Evolutionary conservation across 2,888 invertebrate genomes (phyloP).

Genomic region (Aphrophora alni): DNA sequence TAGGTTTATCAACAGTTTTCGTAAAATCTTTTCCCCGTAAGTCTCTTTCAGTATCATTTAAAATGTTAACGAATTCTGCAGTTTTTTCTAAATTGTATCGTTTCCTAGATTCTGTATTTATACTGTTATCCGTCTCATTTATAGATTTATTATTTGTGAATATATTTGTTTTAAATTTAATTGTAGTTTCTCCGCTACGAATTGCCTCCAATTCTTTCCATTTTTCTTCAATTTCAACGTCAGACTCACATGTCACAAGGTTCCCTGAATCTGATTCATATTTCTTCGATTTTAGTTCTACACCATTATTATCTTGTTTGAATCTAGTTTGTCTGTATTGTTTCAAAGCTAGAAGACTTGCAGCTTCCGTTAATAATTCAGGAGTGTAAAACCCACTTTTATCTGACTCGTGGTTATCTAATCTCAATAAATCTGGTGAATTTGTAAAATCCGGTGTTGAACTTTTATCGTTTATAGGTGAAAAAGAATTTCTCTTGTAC

Average conservation of each 20-base stretch:
- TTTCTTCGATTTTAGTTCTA: conserved; percentile 48
- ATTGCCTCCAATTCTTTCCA: background rate
- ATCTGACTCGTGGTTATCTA: conserved; percentile 33
- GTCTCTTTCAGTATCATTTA: background rate
- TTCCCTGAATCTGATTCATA: background rate
- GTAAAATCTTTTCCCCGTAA: background rate
- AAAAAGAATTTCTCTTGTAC: conserved; percentile 25
- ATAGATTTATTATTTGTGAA: no score
- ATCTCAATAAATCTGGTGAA: conserved; percentile 35
- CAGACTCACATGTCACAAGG: background rate
- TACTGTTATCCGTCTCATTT: background rate
- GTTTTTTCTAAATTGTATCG: background rate
- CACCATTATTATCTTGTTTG: background rate
- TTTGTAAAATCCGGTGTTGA: conserved; percentile 24
- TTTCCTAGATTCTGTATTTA: background rate
- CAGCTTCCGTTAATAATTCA: conserved; percentile 49
- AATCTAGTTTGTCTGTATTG: conserved; percentile 48
- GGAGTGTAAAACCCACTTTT: conserved; percentile 43
- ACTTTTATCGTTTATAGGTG: conserved; percentile 25
- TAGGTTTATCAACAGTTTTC: background rate
- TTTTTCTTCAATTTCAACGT: background rate
- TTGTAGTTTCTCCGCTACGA: background rate
- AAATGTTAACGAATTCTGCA: background rate
- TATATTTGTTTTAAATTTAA: no score
- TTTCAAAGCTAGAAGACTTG: conserved; percentile 47